Base-by-base conservation (phyloP, 1,140 invertebrate species). In the Papilio glaucus region DNA sequence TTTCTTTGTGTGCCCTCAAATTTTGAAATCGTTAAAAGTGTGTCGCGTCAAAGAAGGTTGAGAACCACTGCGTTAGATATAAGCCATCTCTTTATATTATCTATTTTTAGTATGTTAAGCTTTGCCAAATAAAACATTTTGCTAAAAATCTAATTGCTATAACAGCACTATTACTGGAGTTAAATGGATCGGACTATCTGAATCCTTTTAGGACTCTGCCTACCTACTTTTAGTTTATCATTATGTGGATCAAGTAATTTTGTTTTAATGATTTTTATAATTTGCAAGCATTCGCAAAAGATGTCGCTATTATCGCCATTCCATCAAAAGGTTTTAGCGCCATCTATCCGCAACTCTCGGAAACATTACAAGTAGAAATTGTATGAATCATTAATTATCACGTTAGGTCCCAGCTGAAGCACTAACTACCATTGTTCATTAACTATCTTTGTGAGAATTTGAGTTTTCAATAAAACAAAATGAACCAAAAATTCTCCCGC, bases 221-320 rank as follows among this genome's bases (percentile, higher is more conserved):
- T 57, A 57, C 21, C 49, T 9, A 24, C 15, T 45, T 5, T n/a
- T 24, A 15, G 0, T 57, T 57, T 4, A 62, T 62, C 26, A 37
- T 61, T n/a, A 61, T 12, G 2, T 24, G 21, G 45, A 53, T 9
- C 18, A 24, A 53, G 29, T 33, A 6, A 33, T 33, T 33, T 33
- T 33, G 24, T 24, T 24, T 57, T 13, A 57, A 7, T 18, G 42
- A 45, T 24, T 24, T 26, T 12, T 13, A 24, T 6, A 57, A 26
- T 57, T 57, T 24, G 49, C 49, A 57, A 26, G 12, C 24, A 57
- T 24, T 57, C 9, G 49, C 49, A 57, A 57, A 57, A 65, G 62
- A 65, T 65, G 62, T 65, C 62, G 62, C 62, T n/a, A 65, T 8
- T 39, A 18, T 39, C 62, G 37, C 5, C 10, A 12, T 24, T 21